Percentiles rank a stretch among this genome's conserved stretches.
Conservation (phyloP, 2,888 invertebrate genomes). For the Geophilus truncorum region DNA sequence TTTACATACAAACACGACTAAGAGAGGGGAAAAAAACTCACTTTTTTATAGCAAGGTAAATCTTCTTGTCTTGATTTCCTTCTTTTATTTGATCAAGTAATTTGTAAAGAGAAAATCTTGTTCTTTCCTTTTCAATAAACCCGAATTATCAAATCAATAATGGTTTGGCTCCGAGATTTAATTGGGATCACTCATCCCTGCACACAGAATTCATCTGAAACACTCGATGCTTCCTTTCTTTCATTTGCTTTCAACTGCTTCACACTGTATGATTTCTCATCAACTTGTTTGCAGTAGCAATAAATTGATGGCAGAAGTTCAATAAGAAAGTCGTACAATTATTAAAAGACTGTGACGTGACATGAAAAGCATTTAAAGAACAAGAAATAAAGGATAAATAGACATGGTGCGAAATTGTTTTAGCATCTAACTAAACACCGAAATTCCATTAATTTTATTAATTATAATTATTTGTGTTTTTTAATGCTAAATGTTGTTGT, state of each 20-base stretch:
- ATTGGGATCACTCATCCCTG: neutral
- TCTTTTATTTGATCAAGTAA: neutral
- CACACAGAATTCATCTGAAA: neutral
- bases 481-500: too few relatives aligned
- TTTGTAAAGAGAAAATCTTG: neutral
- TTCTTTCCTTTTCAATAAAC: constrained; percentile 4
- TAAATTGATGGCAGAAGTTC: neutral
- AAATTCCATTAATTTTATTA: too few relatives aligned
- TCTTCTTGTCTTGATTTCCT: neutral
- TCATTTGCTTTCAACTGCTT: neutral
- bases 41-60: too few relatives aligned
- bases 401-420: too few relatives aligned
- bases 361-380: neutral
- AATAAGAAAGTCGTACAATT: neutral
- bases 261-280: neutral
- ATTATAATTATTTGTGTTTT: too few relatives aligned
- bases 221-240: neutral
- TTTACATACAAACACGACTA: neutral
- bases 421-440: too few relatives aligned
- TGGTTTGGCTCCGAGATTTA: neutral
- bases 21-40: too few relatives aligned
- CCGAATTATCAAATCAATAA: neutral
- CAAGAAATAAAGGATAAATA: too few relatives aligned
- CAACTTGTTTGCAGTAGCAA: neutral
- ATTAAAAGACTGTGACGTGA: neutral